Evolutionary conservation across 2,888 invertebrate genomes (phyloP).

Genomic region (Tortricodes alternella): DNA sequence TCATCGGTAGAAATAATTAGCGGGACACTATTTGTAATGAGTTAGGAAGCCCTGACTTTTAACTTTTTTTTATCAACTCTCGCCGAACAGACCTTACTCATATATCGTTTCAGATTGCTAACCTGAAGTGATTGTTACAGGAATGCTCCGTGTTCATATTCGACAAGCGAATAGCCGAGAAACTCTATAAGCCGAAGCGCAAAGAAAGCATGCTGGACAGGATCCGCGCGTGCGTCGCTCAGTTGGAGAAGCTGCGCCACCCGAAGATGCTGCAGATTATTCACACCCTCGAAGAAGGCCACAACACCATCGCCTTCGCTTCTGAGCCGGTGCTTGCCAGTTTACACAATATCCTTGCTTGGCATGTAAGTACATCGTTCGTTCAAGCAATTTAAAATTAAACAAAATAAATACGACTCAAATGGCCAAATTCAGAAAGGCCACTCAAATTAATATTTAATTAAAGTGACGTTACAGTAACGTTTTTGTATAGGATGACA

Average conservation of each 20-base stretch:
- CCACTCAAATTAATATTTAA: no score
- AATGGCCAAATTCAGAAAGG: no score
- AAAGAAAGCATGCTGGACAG: slow-evolving; percentile 96
- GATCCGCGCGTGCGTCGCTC: slow-evolving; percentile 89
- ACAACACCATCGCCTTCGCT: slow-evolving; percentile 96
- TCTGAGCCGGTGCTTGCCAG: slow-evolving; percentile 95
- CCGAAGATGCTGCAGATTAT: slow-evolving; percentile 90
- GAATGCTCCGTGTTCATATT: slow-evolving; percentile 97
- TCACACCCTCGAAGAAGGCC: slow-evolving; percentile 90
- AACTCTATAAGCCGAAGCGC: slow-evolving; percentile 94
- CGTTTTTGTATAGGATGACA: no score
- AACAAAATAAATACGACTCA: no score
- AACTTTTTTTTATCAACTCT: no score
- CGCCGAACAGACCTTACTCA: no score
- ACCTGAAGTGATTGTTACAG: slow-evolving; percentile 72
- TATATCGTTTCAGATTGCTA: neutral
- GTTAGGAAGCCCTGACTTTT: no score
- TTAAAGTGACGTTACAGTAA: no score
- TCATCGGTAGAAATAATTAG: no score
- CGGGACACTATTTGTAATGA: no score
- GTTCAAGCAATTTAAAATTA: no score
- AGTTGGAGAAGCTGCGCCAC: slow-evolving; percentile 92
- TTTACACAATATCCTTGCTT: slow-evolving; percentile 93
- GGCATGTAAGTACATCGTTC: slow-evolving; percentile 84
- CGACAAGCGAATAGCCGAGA: slow-evolving; percentile 96